phyloP scores from a whole-genome alignment of 2,888 invertebrate genomes.

The Catocala fraxini region DNA sequence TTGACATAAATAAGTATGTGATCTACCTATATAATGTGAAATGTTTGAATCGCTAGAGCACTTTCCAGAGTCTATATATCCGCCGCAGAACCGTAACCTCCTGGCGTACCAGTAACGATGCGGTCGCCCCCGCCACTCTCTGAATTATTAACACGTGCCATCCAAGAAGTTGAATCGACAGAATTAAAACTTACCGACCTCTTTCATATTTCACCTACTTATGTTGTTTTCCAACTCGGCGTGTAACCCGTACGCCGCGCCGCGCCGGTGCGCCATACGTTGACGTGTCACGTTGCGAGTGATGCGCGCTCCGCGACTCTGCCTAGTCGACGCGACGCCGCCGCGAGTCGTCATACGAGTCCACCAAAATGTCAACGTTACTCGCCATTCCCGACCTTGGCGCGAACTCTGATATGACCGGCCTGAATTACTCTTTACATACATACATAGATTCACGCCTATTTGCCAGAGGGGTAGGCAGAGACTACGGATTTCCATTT shows the following conservation, averaged over 20 bases:
- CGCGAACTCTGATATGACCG: constrained; percentile 12
- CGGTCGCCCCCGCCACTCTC: constrained; percentile 65
- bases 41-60: constrained; percentile 8
- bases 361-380: constrained; percentile 27
- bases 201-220: constrained; percentile 79
- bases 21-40: no score
- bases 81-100: constrained; percentile 50
- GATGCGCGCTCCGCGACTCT: no score
- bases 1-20: neutral
- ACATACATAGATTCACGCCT: no score
- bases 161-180: constrained; percentile 81
- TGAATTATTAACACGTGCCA: constrained; percentile 83
- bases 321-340: no score
- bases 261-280: neutral
- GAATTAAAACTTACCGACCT: constrained; percentile 81
- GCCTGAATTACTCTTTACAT: constrained; percentile 32
- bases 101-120: constrained; percentile 68
- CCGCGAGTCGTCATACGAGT: neutral
- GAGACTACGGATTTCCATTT: no score
- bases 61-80: constrained; percentile 44
- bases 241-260: constrained; percentile 6
- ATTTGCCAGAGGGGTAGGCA: no score
- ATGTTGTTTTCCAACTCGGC: constrained; percentile 43
- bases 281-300: no score
- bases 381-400: constrained; percentile 31